Evolutionary conservation across 2,888 invertebrate species (phyloP), one percentile per base, ranked within the genome.

Genomic region (Caenorhabditis zanzibari): DNA sequence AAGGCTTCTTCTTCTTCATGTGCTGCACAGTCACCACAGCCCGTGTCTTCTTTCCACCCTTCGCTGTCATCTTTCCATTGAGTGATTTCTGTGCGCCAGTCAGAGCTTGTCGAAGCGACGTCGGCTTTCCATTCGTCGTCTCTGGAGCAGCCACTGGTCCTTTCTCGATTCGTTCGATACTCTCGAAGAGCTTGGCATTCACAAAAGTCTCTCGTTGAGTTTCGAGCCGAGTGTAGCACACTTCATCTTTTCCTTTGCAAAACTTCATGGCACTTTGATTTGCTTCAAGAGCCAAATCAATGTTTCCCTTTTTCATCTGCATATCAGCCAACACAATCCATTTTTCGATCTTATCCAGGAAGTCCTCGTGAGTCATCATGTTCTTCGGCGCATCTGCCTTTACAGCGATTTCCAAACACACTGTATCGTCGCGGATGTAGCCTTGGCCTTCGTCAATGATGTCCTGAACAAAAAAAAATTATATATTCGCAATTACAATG

Each of bases 371-470:
- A 6, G 90, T 86, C 94, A 94, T 93, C 81, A 94, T 94, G 79
- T 94, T 94, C 90, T 94, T 94, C 19, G 94, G 94, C 22, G 94
- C 93, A 89, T 94, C 94, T 41, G 94, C 94, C 61, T 93, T 93
- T 24, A 94, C 94, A 86, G 93, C 93, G 26, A 95, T 95, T 93
- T 97, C 97, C 68, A 98, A 94, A 24, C 96, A 96, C 77, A 98
- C 96, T 68, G 95, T 94, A 93, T 98, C 97, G 93, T 98, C 96
- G 93, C 93, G 93, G 52, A 97, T 95, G 92, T 95, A 98, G 47
- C 96, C 97, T 93, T 96, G 97, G 68, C 96, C 96, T 0, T 96
- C 95, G 93, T 98, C 97, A 91, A 96, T 94, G 66, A 99, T 95
- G 90, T 98, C 94, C 94, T 66, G 66, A 61, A 61, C 32, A 22